These are phyloP conservation scores for Sternotherus odoratus DNA, from an alignment of 2,797 vertebrate species.

Conservation along the genomic window DNA sequence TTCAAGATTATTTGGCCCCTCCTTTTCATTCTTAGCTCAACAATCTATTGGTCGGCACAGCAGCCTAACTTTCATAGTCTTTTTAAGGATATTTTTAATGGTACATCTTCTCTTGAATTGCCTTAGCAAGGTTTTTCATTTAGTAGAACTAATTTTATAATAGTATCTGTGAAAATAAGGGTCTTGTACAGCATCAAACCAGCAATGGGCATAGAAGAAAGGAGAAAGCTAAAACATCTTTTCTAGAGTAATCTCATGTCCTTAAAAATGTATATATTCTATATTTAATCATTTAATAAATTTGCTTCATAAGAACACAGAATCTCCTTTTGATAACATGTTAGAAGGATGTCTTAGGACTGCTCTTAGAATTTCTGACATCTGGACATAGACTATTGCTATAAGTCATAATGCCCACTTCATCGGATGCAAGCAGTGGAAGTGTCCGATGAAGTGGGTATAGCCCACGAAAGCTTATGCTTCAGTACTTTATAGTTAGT, in stretches of 20 bases:
- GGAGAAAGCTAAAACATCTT: not conserved
- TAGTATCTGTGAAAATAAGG: not conserved
- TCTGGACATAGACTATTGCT: not conserved
- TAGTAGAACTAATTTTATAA: not conserved
- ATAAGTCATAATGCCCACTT: too few species aligned
- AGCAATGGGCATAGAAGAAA: not conserved
- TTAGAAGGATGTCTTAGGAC: not conserved
- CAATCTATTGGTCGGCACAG: not conserved
- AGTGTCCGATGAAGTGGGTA: too few species aligned
- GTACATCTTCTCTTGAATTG: not conserved
- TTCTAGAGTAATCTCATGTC: not conserved
- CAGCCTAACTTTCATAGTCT: not conserved
- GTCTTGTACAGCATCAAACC: not conserved
- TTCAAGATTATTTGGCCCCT: not conserved
- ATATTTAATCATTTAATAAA: not conserved
- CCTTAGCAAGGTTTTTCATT: not conserved
- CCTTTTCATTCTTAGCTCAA: not conserved
- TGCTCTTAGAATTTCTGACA: not conserved
- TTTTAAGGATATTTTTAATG: rapidly evolving
- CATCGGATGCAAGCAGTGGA: too few species aligned
- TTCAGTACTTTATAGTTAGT: too few species aligned
- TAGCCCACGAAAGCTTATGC: too few species aligned
- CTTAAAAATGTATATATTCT: not conserved
- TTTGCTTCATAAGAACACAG: not conserved
- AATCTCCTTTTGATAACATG: not conserved